Conservation (phyloP, 2,797 vertebrate species). For the Bufotes viridis region DNA sequence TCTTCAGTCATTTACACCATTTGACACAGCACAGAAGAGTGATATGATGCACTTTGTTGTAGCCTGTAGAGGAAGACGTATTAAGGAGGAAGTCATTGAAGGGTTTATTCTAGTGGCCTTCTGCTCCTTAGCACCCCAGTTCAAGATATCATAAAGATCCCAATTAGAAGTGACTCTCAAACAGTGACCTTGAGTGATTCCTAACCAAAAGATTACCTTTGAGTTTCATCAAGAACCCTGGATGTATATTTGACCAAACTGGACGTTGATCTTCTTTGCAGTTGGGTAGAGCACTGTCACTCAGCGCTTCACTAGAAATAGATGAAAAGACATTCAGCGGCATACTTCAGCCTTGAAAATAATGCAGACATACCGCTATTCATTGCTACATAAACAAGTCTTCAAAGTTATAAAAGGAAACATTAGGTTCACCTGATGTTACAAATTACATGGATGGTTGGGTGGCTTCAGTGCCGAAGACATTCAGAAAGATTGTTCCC, state of each 20-base stretch:
- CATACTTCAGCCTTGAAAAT: slow-evolving; percentile 28
- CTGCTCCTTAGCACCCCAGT: too few relatives aligned
- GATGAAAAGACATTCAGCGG: slow-evolving; percentile 20
- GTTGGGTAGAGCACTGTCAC: neutral
- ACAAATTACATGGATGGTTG: slow-evolving; percentile 61
- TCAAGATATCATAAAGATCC: too few relatives aligned
- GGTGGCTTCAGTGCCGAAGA: slow-evolving; percentile 47
- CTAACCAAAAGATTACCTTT: neutral
- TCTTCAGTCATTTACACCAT: too few relatives aligned
- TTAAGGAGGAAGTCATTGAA: too few relatives aligned
- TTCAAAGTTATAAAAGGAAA: slow-evolving; percentile 57
- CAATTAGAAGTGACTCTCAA: too few relatives aligned
- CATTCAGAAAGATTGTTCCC: slow-evolving; percentile 40
- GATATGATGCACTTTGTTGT: too few relatives aligned
- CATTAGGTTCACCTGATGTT: slow-evolving; percentile 57
- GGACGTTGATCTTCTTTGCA: neutral
- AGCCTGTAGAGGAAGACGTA: too few relatives aligned
- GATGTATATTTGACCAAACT: neutral
- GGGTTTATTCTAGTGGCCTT: too few relatives aligned
- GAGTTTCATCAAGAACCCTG: neutral
- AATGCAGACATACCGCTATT: slow-evolving; percentile 43
- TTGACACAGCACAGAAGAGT: too few relatives aligned
- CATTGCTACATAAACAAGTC: slow-evolving; percentile 54
- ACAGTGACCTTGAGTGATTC: too few relatives aligned
- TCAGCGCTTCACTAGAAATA: neutral